Percentiles rank a stretch among this genome's conserved stretches.
Conservation (phyloP, 2,888 invertebrate species). For the Amiota communis region DNA sequence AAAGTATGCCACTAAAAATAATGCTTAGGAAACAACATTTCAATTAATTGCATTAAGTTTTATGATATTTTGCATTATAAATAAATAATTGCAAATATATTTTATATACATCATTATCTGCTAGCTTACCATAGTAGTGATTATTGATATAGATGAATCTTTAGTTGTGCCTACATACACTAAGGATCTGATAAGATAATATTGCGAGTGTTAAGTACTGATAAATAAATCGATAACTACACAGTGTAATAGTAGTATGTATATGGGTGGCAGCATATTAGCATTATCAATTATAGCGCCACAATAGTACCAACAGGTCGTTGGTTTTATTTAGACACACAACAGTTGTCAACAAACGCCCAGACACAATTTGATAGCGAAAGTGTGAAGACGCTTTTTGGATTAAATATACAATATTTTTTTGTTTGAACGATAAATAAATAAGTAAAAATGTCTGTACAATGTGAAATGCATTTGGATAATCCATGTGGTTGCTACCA, state of each 20-base stretch:
- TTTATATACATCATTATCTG: too few relatives aligned
- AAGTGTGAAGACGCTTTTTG: conserved; percentile 34
- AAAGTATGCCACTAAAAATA: conserved; percentile 1
- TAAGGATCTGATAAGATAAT: conserved; percentile 13
- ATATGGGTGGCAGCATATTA: not conserved
- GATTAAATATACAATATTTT: too few relatives aligned
- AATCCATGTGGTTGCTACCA: conserved; percentile 51
- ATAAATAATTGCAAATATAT: too few relatives aligned
- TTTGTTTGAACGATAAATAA: not conserved
- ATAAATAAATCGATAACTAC: conserved; percentile 8
- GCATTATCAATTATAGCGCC: not conserved
- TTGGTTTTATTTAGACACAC: not conserved
- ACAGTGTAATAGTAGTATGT: too few relatives aligned
- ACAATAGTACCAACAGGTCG: not conserved
- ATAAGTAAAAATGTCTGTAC: conserved; percentile 46
- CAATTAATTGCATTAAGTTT: not conserved
- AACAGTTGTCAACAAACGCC: conserved; percentile 38
- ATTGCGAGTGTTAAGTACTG: not conserved
- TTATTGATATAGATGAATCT: too few relatives aligned
- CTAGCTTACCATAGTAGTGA: too few relatives aligned
- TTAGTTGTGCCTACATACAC: not conserved
- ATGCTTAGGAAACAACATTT: too few relatives aligned
- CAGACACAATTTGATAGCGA: conserved; percentile 46
- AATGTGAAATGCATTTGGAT: conserved; percentile 58
- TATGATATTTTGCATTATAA: not conserved